A percentile compares a stretch with the other conserved stretches of the same genome.
Evolutionary conservation across 2,888 invertebrate genomes (phyloP).

Genomic region (Crematogaster levior): DNA sequence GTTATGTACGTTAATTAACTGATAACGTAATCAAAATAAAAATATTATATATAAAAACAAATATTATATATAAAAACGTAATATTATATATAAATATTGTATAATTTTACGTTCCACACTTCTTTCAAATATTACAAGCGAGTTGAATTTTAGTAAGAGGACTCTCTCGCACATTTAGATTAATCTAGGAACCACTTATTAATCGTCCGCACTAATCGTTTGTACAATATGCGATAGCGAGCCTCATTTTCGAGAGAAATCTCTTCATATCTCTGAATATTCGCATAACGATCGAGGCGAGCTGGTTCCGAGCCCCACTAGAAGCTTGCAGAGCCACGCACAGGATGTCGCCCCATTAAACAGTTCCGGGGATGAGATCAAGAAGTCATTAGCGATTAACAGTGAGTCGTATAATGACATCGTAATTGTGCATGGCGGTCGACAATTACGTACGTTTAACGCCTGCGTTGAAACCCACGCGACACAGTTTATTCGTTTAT

Average conservation of each 20-base stretch:
- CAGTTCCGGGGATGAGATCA: slow-evolving; percentile 60
- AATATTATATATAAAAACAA: too few species aligned
- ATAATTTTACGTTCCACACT: background rate
- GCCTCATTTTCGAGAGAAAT: slow-evolving; percentile 54
- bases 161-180: background rate
- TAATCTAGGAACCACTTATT: slow-evolving; percentile 7
- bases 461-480: slow-evolving; percentile 9
- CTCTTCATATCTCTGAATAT: slow-evolving; percentile 45
- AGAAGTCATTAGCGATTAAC: slow-evolving; percentile 65
- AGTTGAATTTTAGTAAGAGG: slow-evolving; percentile 9
- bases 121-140: background rate
- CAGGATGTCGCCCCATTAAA: slow-evolving; percentile 71
- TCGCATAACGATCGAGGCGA: slow-evolving; percentile 72
- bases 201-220: slow-evolving; percentile 25
- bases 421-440: slow-evolving; percentile 52
- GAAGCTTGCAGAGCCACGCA: slow-evolving; percentile 66
- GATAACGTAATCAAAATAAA: background rate
- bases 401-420: slow-evolving; percentile 59
- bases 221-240: slow-evolving; percentile 24
- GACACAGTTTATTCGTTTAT: slow-evolving; percentile 22
- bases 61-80: too few species aligned
- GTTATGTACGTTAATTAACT: background rate
- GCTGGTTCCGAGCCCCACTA: slow-evolving; percentile 61
- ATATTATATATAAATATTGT: too few species aligned
- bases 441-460: slow-evolving; percentile 52